Evolutionary conservation across 1,140 invertebrate species (phyloP), one percentile per base, ranked within the genome.

Genomic region (Temnothorax nylanderi): DNA sequence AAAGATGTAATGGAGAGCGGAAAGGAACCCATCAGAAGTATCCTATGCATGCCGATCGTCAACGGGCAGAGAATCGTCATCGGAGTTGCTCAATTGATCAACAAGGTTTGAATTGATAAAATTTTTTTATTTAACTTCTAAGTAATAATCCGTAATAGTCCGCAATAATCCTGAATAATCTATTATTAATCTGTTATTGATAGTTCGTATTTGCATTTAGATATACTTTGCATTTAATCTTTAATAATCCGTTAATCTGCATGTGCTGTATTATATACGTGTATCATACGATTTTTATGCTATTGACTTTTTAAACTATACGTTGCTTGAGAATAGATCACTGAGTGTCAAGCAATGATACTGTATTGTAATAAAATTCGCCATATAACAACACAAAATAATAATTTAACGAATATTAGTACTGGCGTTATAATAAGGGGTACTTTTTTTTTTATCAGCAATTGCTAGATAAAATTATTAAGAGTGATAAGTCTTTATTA

Each of bases 81-180:
- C 88, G 99, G 99, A 21, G 99, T 99, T 0, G 98, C 98, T 64
- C 99, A 99, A 92, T 96, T 99, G 41, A 98, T 99, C 56, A 99
- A 99, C 94, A 99, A 99, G 97, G 97, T 98, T 92, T 77, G 62
- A 75, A 60, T 41, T 60, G 47, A 86, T 82, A 60, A 69, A 69
- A 75, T 47, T 34, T 34, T 11, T 1, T 81, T 69, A 26, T 5
- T 11, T 21, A 54, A 54, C 56, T 56, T 71, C 18, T 51, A 51
- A 67, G 11, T 37, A 32, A 47, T 64, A 80, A 41, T 80, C 34
- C 10, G 47, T 10, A 41, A 21, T 75, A 75, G 58, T 56, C 72
- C 32, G 1, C 1, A 64, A 47, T 32, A 58, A 76, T 76, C 54
- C 11, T 76, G 21, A 41, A 60, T 78, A 65, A 65, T 78, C 44